A percentile compares a stretch with the other conserved stretches of the same genome.
Conservation (phyloP, 2,888 invertebrate species). For the Opisthograptis luteolata region DNA sequence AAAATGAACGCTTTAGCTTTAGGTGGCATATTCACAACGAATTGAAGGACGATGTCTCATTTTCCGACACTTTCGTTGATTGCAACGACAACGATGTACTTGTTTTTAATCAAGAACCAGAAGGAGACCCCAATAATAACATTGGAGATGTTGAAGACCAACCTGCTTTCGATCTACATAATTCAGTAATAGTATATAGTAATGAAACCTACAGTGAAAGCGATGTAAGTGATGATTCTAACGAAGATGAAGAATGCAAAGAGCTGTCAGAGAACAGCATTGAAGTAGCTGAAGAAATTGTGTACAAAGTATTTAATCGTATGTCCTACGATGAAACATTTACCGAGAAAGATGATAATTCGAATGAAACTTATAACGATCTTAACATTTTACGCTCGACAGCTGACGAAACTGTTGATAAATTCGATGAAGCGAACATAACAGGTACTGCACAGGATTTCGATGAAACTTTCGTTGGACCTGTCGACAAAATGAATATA, state of each 20-base stretch:
- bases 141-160: background rate
- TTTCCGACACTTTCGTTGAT: background rate
- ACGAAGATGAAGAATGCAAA: conserved; percentile 32
- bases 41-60: background rate
- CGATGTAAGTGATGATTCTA: conserved; percentile 15
- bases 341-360: conserved; percentile 2
- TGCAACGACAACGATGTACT: background rate
- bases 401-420: conserved; percentile 26
- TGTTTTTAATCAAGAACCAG: background rate
- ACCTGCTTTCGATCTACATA: background rate
- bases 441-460: background rate
- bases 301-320: conserved; percentile 38
- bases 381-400: background rate
- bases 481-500: conserved; percentile 54
- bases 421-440: background rate
- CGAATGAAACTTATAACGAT: conserved; percentile 3
- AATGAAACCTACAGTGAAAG: background rate
- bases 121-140: conserved; percentile 10
- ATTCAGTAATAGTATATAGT: background rate
- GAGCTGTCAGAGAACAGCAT: conserved; percentile 25
- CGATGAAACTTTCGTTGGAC: conserved; percentile 1
- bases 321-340: conserved; percentile 7
- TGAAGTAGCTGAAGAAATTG: conserved; percentile 32
- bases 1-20: background rate
- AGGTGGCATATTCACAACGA: conserved; percentile 4